These are phyloP conservation scores for Odontesthes bonariensis DNA, from an alignment of 2,113 vertebrate species.

Conservation along the genomic window DNA sequence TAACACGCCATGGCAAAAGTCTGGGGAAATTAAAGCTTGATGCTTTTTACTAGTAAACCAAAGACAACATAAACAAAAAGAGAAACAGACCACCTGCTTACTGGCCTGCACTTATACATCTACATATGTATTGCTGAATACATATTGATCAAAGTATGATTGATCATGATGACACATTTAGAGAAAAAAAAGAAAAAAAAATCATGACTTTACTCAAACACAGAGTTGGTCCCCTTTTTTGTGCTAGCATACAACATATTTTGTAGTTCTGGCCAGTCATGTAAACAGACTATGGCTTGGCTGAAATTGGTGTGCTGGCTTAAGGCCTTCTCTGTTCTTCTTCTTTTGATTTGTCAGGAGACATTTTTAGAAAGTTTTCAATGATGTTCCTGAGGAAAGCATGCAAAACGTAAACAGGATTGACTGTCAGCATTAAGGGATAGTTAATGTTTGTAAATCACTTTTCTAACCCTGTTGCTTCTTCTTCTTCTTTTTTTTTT, in stretches of 20 bases:
- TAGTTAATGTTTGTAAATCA: slow-evolving; percentile 75
- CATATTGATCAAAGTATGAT: slow-evolving; percentile 77
- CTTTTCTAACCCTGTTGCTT: slow-evolving; percentile 76
- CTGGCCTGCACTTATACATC: slow-evolving; percentile 74
- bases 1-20: slow-evolving; percentile 77
- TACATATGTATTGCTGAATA: slow-evolving; percentile 84
- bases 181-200: slow-evolving; percentile 57
- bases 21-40: slow-evolving; percentile 80
- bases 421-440: slow-evolving; percentile 80
- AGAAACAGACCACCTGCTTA: slow-evolving; percentile 72
- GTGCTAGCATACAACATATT: slow-evolving; percentile 72
- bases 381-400: slow-evolving; percentile 83
- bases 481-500: slow-evolving; percentile 25
- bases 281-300: slow-evolving; percentile 75
- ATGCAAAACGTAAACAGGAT: slow-evolving; percentile 84
- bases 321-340: slow-evolving; percentile 74
- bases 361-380: slow-evolving; percentile 67
- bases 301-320: slow-evolving; percentile 72
- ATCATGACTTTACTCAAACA: slow-evolving; percentile 73
- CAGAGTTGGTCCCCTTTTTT: slow-evolving; percentile 80
- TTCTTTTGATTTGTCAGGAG: slow-evolving; percentile 69
- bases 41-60: slow-evolving; percentile 79
- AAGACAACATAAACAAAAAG: slow-evolving; percentile 76
- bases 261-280: slow-evolving; percentile 72
- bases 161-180: slow-evolving; percentile 67